Evolutionary conservation across 37 sponge, comb jelly and placozoan genomes (phyloP).

Genomic region (Tethya wilhelma): DNA sequence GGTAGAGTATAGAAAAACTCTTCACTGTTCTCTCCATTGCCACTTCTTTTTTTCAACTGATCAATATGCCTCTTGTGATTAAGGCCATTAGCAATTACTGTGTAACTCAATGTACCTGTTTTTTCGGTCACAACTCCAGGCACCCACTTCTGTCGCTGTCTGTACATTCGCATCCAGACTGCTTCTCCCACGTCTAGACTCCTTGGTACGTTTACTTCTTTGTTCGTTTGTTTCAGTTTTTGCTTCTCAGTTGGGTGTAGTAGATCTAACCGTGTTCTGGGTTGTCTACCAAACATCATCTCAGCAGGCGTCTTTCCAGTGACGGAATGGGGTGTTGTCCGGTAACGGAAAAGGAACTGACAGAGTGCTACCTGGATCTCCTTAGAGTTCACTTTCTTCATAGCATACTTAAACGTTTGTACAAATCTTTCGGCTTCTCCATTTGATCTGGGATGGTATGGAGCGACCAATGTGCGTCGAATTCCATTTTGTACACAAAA

Average conservation of each 20-base stretch:
- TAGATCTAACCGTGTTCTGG: conserved; percentile 8
- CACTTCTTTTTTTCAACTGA: too few relatives aligned
- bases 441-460: conserved; percentile 24
- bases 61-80: conserved; percentile 12
- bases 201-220: too few relatives aligned
- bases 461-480: too few relatives aligned
- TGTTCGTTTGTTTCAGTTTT: too few relatives aligned
- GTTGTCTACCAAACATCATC: background rate
- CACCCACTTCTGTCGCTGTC: conserved; percentile 4
- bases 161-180: background rate
- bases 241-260: background rate
- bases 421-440: conserved; percentile 29
- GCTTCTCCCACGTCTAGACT: background rate
- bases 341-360: background rate
- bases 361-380: background rate
- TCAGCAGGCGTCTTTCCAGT: conserved; percentile 18
- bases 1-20: too few relatives aligned
- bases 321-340: conserved; percentile 1
- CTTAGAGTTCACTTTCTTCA: background rate
- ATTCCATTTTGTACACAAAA: background rate
- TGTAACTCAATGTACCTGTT: conserved; percentile 7
- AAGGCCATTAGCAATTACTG: background rate
- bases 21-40: too few relatives aligned
- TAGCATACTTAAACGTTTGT: conserved; percentile 13
- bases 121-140: background rate